These are phyloP conservation scores for Pristionchus arcanus DNA, from an alignment of 2,888 invertebrate species.

Conservation along the genomic window DNA sequence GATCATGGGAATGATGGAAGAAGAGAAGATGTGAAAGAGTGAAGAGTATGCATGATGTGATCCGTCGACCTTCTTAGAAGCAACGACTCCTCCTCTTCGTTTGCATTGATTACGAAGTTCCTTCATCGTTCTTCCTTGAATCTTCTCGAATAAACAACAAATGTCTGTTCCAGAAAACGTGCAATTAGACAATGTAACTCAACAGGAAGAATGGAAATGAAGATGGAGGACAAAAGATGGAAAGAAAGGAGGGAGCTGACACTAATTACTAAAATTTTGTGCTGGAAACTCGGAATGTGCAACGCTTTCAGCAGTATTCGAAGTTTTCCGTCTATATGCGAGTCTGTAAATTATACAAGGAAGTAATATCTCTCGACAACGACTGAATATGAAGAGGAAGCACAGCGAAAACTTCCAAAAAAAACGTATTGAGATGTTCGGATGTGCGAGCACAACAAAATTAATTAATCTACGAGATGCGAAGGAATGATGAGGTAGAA, in stretches of 20 bases:
- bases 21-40: neutral
- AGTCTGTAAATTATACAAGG: no score
- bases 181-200: neutral
- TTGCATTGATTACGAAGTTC: neutral
- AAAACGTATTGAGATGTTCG: constrained; percentile 13
- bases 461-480: constrained; percentile 35
- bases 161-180: constrained; percentile 15
- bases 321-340: neutral
- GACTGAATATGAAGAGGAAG: neutral
- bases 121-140: neutral
- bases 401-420: neutral
- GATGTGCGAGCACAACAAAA: neutral
- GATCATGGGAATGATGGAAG: neutral
- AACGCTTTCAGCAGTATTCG: neutral
- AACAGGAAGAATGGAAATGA: constrained; percentile 8
- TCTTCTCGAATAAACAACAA: neutral
- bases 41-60: neutral
- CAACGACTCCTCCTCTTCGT: neutral
- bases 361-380: neutral
- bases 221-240: neutral
- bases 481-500: neutral
- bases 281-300: neutral
- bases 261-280: constrained; percentile 8
- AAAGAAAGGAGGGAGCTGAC: neutral
- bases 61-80: neutral